Evolutionary conservation across 2,888 invertebrate genomes (phyloP), one percentile per base, ranked within the genome.

Genomic region (Bombylius discolor): DNA sequence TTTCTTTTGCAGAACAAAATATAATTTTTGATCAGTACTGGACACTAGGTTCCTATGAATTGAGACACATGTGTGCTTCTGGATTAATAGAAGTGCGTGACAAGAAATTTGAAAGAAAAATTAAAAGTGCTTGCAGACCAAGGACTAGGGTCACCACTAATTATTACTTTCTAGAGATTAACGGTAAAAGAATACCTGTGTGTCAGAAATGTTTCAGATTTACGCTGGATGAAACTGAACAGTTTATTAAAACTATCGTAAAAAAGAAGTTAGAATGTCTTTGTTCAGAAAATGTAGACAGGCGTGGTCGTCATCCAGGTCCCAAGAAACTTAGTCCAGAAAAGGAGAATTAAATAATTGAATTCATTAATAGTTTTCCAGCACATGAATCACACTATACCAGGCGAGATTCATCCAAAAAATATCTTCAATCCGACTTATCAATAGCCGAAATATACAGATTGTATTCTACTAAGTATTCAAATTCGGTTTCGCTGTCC

Each of bases 181-280:
- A 56, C 56, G 60, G 59, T n/a, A 49, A 59, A 39, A 58, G 56
- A 53, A 53, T 62, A 45, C 32, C 49, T 52, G 60, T 59, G 14
- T 62, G 62, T 50, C 57, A 60, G 57, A 60, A 60, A 55, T 62
- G 62, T 55, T 61, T 61, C 49, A 47, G 49, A 39, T 59, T 51
- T 46, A 58, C 59, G 5, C 49, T 62, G 33, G 60, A 56, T 52
- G 61, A 62, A n/a, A n/a, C n/a, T n/a, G n/a, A n/a, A n/a, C n/a
- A n/a, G n/a, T n/a, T n/a, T n/a, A n/a, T n/a, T n/a, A n/a, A n/a
- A n/a, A n/a, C n/a, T n/a, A n/a, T n/a, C n/a, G n/a, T n/a, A n/a
- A n/a, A n/a, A n/a, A n/a, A n/a, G n/a, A n/a, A n/a, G n/a, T n/a
- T n/a, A n/a, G n/a, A n/a, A n/a, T n/a, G n/a, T n/a, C n/a, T n/a